phyloP scores from a whole-genome alignment of 1,140 invertebrate species.

The Pararge aegeria region DNA sequence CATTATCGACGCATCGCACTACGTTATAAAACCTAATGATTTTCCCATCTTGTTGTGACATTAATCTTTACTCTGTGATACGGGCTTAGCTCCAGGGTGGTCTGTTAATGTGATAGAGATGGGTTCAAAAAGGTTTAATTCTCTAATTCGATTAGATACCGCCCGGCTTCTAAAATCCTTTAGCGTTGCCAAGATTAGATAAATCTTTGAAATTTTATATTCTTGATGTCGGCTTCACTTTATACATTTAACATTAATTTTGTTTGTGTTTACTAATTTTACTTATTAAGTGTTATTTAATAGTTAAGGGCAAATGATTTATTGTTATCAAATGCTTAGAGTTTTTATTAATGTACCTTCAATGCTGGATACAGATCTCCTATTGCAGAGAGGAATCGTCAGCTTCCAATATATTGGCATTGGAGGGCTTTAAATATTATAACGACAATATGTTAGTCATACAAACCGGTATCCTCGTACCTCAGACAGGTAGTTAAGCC shows the following conservation, averaged over 20 bases:
- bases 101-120: conserved; percentile 24
- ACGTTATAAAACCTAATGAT: conserved; percentile 21
- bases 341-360: too few species aligned
- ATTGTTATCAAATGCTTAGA: too few species aligned
- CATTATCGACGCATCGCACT: conserved; percentile 8
- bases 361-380: too few species aligned
- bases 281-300: background rate
- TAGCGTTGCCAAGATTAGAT: conserved; percentile 24
- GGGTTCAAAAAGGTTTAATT: conserved; percentile 23
- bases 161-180: conserved; percentile 17
- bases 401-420: too few species aligned
- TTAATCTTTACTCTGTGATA: conserved; percentile 27
- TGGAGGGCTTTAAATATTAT: too few species aligned
- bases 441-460: too few species aligned
- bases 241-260: background rate
- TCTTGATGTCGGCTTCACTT: background rate
- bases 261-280: background rate
- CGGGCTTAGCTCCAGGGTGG: conserved; percentile 19
- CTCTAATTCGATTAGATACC: conserved; percentile 27
- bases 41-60: conserved; percentile 27
- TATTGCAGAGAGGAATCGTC: too few species aligned
- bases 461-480: too few species aligned
- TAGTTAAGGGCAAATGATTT: background rate
- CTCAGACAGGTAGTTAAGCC: too few species aligned
- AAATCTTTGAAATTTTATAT: conserved; percentile 2